Conservation (phyloP, 2,888 invertebrate genomes). For the Phengaris alcon region DNA sequence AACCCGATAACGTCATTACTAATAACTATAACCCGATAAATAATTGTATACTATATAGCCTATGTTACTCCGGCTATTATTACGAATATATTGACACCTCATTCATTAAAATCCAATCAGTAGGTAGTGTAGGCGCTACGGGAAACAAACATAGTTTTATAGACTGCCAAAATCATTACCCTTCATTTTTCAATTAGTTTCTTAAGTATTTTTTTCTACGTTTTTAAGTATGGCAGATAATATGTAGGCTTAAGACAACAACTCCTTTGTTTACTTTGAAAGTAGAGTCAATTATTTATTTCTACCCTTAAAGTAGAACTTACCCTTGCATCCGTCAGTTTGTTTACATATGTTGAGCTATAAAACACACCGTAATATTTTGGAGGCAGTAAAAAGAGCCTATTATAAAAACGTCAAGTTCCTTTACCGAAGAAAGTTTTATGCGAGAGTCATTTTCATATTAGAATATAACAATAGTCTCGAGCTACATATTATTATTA, state of each 20-base stretch:
- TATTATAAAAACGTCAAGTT: slow-evolving; percentile 9
- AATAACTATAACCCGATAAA: no score
- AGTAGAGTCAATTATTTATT: neutral
- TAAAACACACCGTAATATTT: slow-evolving; percentile 26
- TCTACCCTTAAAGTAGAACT: slow-evolving; percentile 19
- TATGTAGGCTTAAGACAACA: neutral
- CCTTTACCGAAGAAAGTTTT: neutral
- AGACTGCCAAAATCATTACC: no score
- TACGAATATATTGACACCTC: no score
- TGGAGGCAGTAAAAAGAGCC: slow-evolving; percentile 9
- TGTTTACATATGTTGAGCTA: slow-evolving; percentile 22
- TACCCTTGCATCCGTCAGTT: slow-evolving; percentile 23
- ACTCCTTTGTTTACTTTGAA: neutral
- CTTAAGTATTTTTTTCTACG: no score
- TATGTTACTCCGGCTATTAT: no score
- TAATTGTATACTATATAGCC: no score
- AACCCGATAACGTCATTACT: no score
- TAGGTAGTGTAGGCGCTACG: no score
- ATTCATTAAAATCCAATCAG: no score
- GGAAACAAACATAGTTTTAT: no score
- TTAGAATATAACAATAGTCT: neutral
- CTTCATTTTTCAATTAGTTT: no score
- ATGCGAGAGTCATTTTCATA: slow-evolving; percentile 34
- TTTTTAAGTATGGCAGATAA: no score
- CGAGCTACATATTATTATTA: neutral